A percentile compares a stretch with the other conserved stretches of the same genome.
These are phyloP conservation scores for Sapajus apella DNA, from an alignment of 2,113 vertebrate species.

Conservation along the genomic window DNA sequence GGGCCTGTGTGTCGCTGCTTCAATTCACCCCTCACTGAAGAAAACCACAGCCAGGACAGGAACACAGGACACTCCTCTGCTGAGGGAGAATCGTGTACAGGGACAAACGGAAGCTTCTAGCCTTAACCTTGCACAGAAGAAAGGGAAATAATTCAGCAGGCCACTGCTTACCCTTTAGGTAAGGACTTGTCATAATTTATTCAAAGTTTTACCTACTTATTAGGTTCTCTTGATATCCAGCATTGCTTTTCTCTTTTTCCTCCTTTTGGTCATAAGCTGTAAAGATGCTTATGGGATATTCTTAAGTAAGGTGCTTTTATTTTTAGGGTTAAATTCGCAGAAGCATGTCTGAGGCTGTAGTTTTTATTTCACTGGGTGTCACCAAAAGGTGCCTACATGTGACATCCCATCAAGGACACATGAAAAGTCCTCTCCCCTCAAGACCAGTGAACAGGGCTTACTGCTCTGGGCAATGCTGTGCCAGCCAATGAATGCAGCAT, in stretches of 20 bases:
- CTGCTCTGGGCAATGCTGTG: rapidly evolving
- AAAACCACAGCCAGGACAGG: neutral
- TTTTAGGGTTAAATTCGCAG: neutral
- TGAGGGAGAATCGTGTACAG: rapidly evolving
- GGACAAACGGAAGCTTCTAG: neutral
- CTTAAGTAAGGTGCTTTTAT: neutral
- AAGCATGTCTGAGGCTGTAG: neutral
- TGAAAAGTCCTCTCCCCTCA: too few species aligned
- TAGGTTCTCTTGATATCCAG: neutral
- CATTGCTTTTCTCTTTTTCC: neutral
- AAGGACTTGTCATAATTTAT: neutral
- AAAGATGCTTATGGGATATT: neutral
- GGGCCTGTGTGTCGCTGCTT: neutral
- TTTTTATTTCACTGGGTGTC: neutral
- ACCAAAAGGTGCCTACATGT: too few species aligned
- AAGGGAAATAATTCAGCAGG: neutral
- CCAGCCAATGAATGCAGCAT: rapidly evolving
- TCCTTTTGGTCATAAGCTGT: neutral
- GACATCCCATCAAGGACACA: too few species aligned
- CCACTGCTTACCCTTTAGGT: neutral
- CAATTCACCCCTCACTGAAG: neutral
- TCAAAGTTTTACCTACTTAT: neutral
- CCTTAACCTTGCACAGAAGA: rapidly evolving
- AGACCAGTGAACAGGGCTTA: rapidly evolving
- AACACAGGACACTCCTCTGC: neutral